These are phyloP conservation scores for Andrena bucephala DNA, from an alignment of 2,888 invertebrate genomes.

Conservation along the genomic window DNA sequence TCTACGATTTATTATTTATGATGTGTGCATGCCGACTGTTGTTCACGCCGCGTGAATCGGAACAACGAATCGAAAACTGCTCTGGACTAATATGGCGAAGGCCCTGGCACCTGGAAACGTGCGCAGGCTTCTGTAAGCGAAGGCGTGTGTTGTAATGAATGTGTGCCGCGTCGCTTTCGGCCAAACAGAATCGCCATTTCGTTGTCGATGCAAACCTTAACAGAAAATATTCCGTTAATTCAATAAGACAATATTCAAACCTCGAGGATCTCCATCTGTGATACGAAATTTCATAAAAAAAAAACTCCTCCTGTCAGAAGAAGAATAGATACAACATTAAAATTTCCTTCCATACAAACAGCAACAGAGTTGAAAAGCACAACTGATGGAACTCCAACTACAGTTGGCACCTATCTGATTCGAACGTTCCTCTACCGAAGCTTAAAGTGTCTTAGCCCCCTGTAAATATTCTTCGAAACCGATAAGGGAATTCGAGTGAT, in stretches of 20 bases:
- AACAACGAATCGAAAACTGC: slow-evolving; percentile 7
- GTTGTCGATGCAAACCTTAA: background rate
- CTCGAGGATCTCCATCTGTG: background rate
- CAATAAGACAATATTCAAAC: background rate
- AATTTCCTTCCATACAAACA: background rate
- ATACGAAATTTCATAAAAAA: background rate
- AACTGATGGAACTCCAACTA: background rate
- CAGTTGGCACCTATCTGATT: background rate
- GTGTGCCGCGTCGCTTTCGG: background rate
- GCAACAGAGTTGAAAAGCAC: background rate
- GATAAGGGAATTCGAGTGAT: background rate
- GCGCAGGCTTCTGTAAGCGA: background rate
- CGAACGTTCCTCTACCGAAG: background rate
- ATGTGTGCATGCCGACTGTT: slow-evolving; percentile 7
- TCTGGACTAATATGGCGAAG: slow-evolving; percentile 31
- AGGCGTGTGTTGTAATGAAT: slow-evolving; percentile 21
- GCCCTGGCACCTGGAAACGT: slow-evolving; percentile 33
- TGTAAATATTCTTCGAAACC: slow-evolving; percentile 9
- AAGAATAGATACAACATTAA: background rate
- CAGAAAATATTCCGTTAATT: background rate
- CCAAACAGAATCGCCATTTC: background rate
- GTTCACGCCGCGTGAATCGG: slow-evolving; percentile 30
- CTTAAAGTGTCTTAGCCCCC: background rate
- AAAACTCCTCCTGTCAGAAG: background rate
- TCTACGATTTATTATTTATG: slow-evolving; percentile 19